Conservation (phyloP, 2,797 vertebrate species). For the Myioborus miniatus region DNA sequence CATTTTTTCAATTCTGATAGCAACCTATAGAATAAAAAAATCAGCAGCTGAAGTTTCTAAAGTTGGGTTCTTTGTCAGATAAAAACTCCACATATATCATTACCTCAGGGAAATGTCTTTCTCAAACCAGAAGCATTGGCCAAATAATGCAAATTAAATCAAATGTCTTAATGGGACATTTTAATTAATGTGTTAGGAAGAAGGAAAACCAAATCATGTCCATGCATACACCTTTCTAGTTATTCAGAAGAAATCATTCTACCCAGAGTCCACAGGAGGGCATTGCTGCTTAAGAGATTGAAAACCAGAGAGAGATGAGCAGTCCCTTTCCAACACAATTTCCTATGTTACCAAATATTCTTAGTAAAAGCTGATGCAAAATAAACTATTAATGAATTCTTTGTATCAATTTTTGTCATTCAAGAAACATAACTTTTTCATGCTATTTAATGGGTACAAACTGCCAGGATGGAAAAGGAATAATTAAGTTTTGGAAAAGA, state of each 20-base stretch:
- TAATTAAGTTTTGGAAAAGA: background rate
- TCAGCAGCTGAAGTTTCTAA: background rate
- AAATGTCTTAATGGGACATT: background rate
- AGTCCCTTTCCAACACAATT: background rate
- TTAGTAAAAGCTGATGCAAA: background rate
- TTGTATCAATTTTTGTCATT: background rate
- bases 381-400: background rate
- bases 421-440: background rate
- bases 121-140: background rate
- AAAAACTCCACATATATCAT: background rate
- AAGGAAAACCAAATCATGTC: background rate
- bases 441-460: background rate
- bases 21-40: background rate
- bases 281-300: constrained; percentile 65
- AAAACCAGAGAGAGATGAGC: background rate
- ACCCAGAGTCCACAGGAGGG: constrained; percentile 70
- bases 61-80: background rate
- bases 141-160: background rate
- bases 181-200: background rate
- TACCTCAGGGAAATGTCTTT: background rate
- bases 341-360: background rate
- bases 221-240: background rate
- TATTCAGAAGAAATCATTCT: background rate
- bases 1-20: background rate
- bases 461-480: background rate